Percentiles rank a stretch among this genome's conserved stretches.
Conservation (phyloP, 2,113 vertebrate genomes). For the Pseudopipra pipra region DNA sequence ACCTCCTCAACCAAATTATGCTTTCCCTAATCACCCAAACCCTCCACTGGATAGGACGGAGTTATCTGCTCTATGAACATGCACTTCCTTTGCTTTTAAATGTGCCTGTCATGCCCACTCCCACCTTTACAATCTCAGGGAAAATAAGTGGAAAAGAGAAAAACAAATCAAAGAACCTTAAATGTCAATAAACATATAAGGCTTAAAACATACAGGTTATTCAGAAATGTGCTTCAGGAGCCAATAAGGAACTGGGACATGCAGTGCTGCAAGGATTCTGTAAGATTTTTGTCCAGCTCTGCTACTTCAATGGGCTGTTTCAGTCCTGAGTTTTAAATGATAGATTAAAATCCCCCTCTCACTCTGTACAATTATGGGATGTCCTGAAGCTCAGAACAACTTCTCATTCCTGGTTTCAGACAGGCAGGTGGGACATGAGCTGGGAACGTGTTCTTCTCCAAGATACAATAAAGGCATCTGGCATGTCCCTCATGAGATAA, state of each 20-base stretch:
- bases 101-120: not conserved
- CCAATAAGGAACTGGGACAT: not conserved
- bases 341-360: not conserved
- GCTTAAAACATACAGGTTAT: not conserved
- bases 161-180: not conserved
- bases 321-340: not conserved
- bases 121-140: not conserved
- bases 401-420: not conserved
- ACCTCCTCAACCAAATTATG: not conserved
- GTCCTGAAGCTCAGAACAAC: not conserved
- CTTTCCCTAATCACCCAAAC: not conserved
- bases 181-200: not conserved
- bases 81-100: not conserved
- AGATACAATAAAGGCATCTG: not conserved
- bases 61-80: not conserved
- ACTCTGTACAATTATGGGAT: not conserved
- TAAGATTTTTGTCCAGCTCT: not conserved
- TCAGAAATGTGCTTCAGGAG: not conserved
- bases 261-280: not conserved
- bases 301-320: not conserved
- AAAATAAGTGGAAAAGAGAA: not conserved
- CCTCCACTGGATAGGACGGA: not conserved
- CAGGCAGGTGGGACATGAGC: not conserved
- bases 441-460: not conserved
- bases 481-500: not conserved